A percentile compares a stretch with the other conserved stretches of the same genome.
phyloP scores from a whole-genome alignment of 2,113 vertebrate species.

The Chlorodrepanis virens region DNA sequence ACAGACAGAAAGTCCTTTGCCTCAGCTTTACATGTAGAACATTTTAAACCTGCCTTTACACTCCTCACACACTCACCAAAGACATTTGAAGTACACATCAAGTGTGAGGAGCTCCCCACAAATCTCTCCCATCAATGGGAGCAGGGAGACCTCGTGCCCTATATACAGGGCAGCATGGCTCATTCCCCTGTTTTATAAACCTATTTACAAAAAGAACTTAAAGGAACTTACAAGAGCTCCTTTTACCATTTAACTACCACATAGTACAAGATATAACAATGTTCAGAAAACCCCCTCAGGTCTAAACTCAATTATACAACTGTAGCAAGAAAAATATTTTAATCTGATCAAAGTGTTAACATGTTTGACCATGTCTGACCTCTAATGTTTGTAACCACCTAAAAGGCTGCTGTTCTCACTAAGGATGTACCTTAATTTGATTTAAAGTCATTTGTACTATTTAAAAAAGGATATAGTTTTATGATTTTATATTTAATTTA shows the following conservation, averaged over 20 bases:
- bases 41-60: background rate
- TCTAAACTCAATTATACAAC: slow-evolving; percentile 69
- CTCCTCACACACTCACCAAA: background rate
- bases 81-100: background rate
- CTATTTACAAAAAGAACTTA: slow-evolving; percentile 32
- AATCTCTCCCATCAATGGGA: background rate
- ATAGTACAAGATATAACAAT: slow-evolving; percentile 67
- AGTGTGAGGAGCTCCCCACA: background rate
- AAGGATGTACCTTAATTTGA: slow-evolving; percentile 62
- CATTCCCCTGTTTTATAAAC: background rate
- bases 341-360: slow-evolving; percentile 74
- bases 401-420: slow-evolving; percentile 55
- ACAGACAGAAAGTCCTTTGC: background rate
- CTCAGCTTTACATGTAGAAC: background rate
- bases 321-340: slow-evolving; percentile 68
- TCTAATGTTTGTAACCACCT: slow-evolving; percentile 68
- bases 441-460: slow-evolving; percentile 71
- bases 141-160: background rate
- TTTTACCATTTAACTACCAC: slow-evolving; percentile 49
- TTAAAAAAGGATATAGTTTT: slow-evolving; percentile 67
- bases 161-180: background rate
- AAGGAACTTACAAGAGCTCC: slow-evolving; percentile 31
- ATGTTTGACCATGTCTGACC: slow-evolving; percentile 73
- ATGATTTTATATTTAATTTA: slow-evolving; percentile 49
- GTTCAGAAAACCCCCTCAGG: slow-evolving; percentile 69